A percentile compares a stretch with the other conserved stretches of the same genome.
These are phyloP conservation scores for Drosophila cardini DNA, from an alignment of 1,140 invertebrate genomes.

Conservation along the genomic window DNA sequence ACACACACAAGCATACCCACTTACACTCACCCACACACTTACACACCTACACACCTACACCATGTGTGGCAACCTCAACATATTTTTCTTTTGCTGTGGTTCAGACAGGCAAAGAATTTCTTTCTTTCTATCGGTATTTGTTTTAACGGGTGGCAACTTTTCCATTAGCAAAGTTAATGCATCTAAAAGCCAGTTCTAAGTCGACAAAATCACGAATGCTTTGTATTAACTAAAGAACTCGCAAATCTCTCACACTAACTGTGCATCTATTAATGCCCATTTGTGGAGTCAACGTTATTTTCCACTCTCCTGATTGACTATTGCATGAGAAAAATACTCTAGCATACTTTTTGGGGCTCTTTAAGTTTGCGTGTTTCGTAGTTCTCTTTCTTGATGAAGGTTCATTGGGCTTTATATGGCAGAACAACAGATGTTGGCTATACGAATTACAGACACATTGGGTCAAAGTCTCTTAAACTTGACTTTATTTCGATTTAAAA, in stretches of 20 bases:
- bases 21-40: conserved; percentile 8
- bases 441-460: not conserved
- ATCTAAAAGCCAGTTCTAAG: conserved; percentile 7
- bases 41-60: conserved; percentile 1
- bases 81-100: conserved; percentile 10
- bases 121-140: conserved; percentile 15
- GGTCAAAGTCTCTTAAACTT: conserved; percentile 6
- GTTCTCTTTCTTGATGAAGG: not conserved
- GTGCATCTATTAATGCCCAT: not conserved
- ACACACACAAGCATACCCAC: conserved; percentile 1
- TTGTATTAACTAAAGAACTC: conserved; percentile 9
- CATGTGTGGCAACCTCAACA: not conserved
- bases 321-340: conserved; percentile 4
- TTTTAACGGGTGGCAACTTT: conserved; percentile 50
- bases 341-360: conserved; percentile 56
- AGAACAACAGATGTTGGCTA: not conserved
- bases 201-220: conserved; percentile 17
- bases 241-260: conserved; percentile 7
- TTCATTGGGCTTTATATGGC: conserved; percentile 8
- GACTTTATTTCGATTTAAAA: conserved; percentile 5
- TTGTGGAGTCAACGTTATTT: not conserved
- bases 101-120: not conserved
- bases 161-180: conserved; percentile 61
- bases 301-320: conserved; percentile 17
- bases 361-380: not conserved